phyloP scores from a whole-genome alignment of 1,140 invertebrate genomes.

The Euura lappo region DNA sequence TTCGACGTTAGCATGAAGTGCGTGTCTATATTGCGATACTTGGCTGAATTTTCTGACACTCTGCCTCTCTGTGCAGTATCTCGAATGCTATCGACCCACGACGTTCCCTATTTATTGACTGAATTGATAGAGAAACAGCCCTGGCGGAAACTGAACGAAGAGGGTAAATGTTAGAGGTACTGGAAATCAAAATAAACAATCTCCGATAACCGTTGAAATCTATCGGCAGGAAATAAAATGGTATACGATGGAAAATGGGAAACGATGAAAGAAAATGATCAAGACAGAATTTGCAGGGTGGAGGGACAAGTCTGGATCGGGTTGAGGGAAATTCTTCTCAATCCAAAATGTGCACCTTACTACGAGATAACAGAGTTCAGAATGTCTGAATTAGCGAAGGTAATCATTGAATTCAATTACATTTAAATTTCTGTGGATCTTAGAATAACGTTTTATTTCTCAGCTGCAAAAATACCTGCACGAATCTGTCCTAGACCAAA shows the following conservation, averaged over 20 bases:
- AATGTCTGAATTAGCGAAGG: slow-evolving; percentile 66
- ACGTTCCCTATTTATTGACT: slow-evolving; percentile 74
- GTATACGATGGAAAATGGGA: slow-evolving; percentile 69
- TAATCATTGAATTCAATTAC: slow-evolving; percentile 41
- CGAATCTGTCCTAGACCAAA: slow-evolving; percentile 74
- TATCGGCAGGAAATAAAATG: slow-evolving; percentile 35
- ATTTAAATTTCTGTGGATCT: background rate
- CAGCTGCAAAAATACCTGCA: slow-evolving; percentile 68
- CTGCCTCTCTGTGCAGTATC: slow-evolving; percentile 69
- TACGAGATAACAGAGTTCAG: slow-evolving; percentile 76
- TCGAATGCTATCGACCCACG: slow-evolving; percentile 70
- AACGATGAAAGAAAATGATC: slow-evolving; percentile 58
- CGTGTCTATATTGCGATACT: slow-evolving; percentile 72
- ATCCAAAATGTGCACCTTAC: slow-evolving; percentile 65
- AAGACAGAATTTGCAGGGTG: slow-evolving; percentile 64
- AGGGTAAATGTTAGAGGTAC: slow-evolving; percentile 49
- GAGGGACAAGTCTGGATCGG: slow-evolving; percentile 79
- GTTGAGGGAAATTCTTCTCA: slow-evolving; percentile 70
- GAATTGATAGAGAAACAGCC: slow-evolving; percentile 72
- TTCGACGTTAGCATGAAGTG: slow-evolving; percentile 76
- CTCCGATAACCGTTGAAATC: slow-evolving; percentile 17
- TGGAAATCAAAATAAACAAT: slow-evolving; percentile 10
- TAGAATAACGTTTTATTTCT: slow-evolving; percentile 3
- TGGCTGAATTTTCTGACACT: slow-evolving; percentile 61
- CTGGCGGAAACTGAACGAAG: slow-evolving; percentile 69